These are phyloP conservation scores for Zosterops hypoxanthus DNA, from an alignment of 2,113 vertebrate species.

Conservation along the genomic window DNA sequence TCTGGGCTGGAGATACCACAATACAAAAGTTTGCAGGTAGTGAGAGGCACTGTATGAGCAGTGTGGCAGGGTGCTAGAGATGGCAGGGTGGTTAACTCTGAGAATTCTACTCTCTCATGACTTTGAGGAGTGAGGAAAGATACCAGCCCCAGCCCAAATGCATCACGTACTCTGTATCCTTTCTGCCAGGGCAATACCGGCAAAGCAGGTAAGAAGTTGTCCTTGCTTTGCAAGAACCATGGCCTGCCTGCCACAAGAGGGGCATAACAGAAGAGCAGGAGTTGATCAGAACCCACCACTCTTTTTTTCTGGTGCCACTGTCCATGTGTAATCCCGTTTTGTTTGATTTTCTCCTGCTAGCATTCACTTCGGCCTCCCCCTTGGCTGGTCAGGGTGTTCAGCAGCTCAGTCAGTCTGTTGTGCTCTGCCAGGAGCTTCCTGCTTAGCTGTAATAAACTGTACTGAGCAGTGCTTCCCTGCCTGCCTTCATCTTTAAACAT, in stretches of 20 bases:
- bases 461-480: not conserved
- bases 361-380: not conserved
- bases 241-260: accelerated
- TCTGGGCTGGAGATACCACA: accelerated
- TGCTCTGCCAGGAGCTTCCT: not conserved
- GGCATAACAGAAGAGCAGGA: not conserved
- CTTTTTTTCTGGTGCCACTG: not conserved
- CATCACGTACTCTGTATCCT: not conserved
- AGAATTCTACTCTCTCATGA: not conserved
- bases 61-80: not conserved
- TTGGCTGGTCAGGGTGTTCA: not conserved
- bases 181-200: not conserved
- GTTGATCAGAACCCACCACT: accelerated
- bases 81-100: not conserved
- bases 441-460: not conserved
- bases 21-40: not conserved
- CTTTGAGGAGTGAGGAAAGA: not conserved
- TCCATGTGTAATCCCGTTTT: not conserved
- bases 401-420: not conserved
- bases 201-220: not conserved
- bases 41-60: not conserved
- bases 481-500: not conserved
- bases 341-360: not conserved
- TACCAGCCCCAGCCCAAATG: not conserved
- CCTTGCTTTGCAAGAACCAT: not conserved